Conservation (phyloP, 2,797 vertebrate genomes). For the Sebastes elongatus region DNA sequence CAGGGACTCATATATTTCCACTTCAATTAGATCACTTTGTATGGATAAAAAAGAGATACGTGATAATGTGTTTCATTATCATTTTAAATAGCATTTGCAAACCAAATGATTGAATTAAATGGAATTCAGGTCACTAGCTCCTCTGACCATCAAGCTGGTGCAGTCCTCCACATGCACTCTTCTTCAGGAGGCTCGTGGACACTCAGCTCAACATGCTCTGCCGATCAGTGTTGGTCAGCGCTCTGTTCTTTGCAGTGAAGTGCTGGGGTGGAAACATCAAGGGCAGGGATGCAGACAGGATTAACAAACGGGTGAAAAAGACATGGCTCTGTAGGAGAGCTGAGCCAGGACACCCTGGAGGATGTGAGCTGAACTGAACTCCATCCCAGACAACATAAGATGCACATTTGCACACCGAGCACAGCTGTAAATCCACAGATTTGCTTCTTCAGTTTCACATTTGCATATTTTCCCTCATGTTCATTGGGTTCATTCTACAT, state of each 20-base stretch:
- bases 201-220: conserved; percentile 6
- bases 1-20: conserved; percentile 4
- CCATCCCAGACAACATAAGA: conserved; percentile 17
- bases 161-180: not conserved
- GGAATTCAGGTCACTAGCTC: not conserved
- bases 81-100: conserved; percentile 28
- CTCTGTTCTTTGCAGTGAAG: conserved; percentile 22
- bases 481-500: not conserved
- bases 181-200: not conserved
- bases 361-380: conserved; percentile 53
- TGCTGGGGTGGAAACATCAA: conserved; percentile 59
- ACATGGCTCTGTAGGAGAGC: conserved; percentile 35
- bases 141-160: not conserved
- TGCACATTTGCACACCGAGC: conserved; percentile 9
- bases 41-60: not conserved
- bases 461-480: not conserved
- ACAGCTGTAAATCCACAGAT: conserved; percentile 4
- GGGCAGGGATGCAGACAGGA: conserved; percentile 63
- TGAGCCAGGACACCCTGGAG: conserved; percentile 48
- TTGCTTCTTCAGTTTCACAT: not conserved
- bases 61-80: conserved; percentile 13
- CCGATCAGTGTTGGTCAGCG: conserved; percentile 32
- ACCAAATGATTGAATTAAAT: conserved; percentile 19
- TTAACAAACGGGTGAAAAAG: conserved; percentile 57
- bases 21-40: conserved; percentile 13